A percentile compares a stretch with the other conserved stretches of the same genome.
These are phyloP conservation scores for Tolmerus cingulatus DNA, from an alignment of 2,888 invertebrate genomes.

Conservation along the genomic window DNA sequence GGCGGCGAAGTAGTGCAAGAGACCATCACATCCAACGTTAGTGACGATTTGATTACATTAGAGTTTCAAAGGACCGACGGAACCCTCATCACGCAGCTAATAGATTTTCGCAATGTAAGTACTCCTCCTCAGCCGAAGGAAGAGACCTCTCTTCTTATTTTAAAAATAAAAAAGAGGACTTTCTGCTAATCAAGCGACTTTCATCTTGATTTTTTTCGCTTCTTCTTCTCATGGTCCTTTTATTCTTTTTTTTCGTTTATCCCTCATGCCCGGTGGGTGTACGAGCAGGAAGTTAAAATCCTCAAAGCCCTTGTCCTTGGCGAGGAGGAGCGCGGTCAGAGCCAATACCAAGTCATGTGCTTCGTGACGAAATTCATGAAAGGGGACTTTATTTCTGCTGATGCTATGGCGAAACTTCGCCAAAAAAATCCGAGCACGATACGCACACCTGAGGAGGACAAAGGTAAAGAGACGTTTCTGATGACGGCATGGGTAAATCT, in stretches of 20 bases:
- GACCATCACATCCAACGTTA: conserved; percentile 89
- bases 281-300: conserved; percentile 84
- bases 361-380: conserved; percentile 90
- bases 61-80: conserved; percentile 93
- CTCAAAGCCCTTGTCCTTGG: conserved; percentile 87
- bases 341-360: conserved; percentile 88
- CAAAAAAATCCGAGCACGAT: conserved; percentile 90
- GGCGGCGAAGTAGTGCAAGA: conserved; percentile 94
- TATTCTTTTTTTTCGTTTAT: conserved; percentile 51
- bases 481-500: conserved; percentile 84
- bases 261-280: not conserved
- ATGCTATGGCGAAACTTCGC: conserved; percentile 94
- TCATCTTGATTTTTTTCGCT: not conserved
- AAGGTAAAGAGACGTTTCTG: conserved; percentile 81
- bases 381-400: conserved; percentile 93
- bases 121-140: not conserved
- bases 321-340: conserved; percentile 91
- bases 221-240: not conserved
- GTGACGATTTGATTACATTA: conserved; percentile 86
- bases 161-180: not conserved
- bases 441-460: conserved; percentile 88
- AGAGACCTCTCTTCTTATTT: not conserved
- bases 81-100: conserved; percentile 88
- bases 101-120: conserved; percentile 93
- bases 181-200: conserved; percentile 7